phyloP scores from a whole-genome alignment of 2,113 vertebrate species.

The Chloroceryle aenea region DNA sequence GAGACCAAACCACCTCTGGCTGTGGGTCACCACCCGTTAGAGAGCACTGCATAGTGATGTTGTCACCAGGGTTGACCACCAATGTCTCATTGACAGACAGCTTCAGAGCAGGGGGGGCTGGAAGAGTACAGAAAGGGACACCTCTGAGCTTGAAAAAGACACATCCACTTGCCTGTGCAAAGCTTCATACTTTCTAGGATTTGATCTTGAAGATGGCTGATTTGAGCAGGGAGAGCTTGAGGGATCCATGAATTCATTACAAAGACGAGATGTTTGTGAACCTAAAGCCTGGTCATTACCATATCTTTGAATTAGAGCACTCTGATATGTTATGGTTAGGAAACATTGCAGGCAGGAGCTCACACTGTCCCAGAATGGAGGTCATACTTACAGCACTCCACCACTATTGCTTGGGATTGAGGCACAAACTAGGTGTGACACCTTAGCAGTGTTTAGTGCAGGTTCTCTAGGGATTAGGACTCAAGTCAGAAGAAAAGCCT shows the following conservation, averaged over 20 bases:
- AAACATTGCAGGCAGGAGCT: background rate
- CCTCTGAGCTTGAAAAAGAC: background rate
- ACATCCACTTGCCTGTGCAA: background rate
- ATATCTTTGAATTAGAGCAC: background rate
- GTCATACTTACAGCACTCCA: background rate
- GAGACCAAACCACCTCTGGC: constrained; percentile 89
- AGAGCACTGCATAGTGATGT: constrained; percentile 89
- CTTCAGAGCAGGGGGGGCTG: constrained; percentile 81
- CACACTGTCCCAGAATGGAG: background rate
- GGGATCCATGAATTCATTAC: background rate
- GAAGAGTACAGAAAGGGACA: background rate
- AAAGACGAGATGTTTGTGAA: background rate
- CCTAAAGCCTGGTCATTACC: background rate
- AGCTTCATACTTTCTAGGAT: background rate
- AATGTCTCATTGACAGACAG: constrained; percentile 89
- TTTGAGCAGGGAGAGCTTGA: background rate
- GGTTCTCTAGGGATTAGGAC: background rate
- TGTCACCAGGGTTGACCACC: constrained; percentile 93
- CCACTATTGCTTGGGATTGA: background rate
- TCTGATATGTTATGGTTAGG: background rate
- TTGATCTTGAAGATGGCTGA: background rate
- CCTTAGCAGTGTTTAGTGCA: background rate
- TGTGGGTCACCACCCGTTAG: constrained; percentile 86
- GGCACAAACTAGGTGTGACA: background rate
- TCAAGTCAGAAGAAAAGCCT: background rate